These are phyloP conservation scores for Notodonta dromedarius DNA, from an alignment of 2,888 invertebrate species.

Conservation along the genomic window DNA sequence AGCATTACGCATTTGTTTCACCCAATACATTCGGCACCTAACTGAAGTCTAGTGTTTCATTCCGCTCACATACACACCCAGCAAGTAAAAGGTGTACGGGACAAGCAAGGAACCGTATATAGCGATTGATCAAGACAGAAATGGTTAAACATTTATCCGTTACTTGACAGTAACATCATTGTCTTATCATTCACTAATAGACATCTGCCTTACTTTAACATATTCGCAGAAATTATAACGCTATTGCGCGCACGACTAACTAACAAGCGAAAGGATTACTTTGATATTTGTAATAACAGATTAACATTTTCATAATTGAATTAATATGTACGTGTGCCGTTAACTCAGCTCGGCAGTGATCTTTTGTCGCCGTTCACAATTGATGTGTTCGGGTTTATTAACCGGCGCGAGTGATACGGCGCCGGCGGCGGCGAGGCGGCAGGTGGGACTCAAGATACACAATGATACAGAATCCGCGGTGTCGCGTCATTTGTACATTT, in stretches of 20 bases:
- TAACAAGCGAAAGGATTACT: conserved; percentile 20
- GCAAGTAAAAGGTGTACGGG: too few relatives aligned
- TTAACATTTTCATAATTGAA: conserved; percentile 35
- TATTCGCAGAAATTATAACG: conserved; percentile 15
- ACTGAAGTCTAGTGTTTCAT: too few relatives aligned
- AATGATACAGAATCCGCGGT: conserved; percentile 38
- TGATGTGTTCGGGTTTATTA: conserved; percentile 67
- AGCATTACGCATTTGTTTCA: too few relatives aligned
- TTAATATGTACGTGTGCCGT: conserved; percentile 28
- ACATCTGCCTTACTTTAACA: neutral
- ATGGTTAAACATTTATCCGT: too few relatives aligned
- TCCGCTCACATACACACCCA: too few relatives aligned
- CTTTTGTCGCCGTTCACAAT: conserved; percentile 29
- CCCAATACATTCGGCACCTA: too few relatives aligned
- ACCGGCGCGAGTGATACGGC: conserved; percentile 71
- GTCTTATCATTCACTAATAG: too few relatives aligned
- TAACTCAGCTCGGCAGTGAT: conserved; percentile 15
- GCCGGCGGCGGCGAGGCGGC: conserved; percentile 48
- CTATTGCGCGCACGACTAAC: conserved; percentile 4
- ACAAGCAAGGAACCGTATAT: too few relatives aligned
- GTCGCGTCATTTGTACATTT: conserved; percentile 73
- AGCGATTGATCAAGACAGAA: too few relatives aligned
- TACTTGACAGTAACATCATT: too few relatives aligned
- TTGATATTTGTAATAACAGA: conserved; percentile 29
- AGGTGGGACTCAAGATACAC: conserved; percentile 54